Base-by-base conservation (phyloP, 2,888 invertebrate genomes). In the Pelosia muscerda region DNA sequence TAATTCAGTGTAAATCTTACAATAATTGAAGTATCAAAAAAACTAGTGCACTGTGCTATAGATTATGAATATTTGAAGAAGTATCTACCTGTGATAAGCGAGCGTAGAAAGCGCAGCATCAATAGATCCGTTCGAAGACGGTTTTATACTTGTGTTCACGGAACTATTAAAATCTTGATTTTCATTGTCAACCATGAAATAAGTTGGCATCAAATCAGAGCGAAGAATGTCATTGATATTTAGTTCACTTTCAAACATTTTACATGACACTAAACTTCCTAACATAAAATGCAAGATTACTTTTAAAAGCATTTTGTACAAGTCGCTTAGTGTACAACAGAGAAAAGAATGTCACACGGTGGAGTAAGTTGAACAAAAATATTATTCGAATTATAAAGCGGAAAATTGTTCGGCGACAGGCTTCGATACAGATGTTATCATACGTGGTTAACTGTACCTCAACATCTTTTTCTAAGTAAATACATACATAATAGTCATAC, bases 191-290 rank as follows among this genome's bases (percentile, higher is more conserved):
- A 95, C 88, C 65, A 97, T 93, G 70, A 97, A 91, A 74, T 95
- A 96, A 0, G 96, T 96, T 0, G 97, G 97, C 95, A 97, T 96
- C 60, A 96, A 93, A 88, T 97, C 96, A n/a, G 95, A 95, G 19
- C 96, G 95, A 28, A 97, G 89, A 82, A 97, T 96, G 88, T 97
- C 97, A 73, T 97, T 95, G 9, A 96, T 90, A 88, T 96, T 94
- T 38, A 95, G 84, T 61, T 93, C 94, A 81, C 83, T 87, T 26
- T 91, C 87, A 68, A 86, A 83, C 81, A 88, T 88, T 78, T 86
- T 83, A 23, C 81, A 70, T 53, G 74, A 31, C 38, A 67, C 67
- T 55, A 72, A 62, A 71, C 68, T 25, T 70, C 73, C 15, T 65
- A 68, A 61, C 62, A 69, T 61, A 2, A 61, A 71, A 63, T 42